phyloP scores from a whole-genome alignment of 2,797 vertebrate genomes.

The Poecilia wingei region DNA sequence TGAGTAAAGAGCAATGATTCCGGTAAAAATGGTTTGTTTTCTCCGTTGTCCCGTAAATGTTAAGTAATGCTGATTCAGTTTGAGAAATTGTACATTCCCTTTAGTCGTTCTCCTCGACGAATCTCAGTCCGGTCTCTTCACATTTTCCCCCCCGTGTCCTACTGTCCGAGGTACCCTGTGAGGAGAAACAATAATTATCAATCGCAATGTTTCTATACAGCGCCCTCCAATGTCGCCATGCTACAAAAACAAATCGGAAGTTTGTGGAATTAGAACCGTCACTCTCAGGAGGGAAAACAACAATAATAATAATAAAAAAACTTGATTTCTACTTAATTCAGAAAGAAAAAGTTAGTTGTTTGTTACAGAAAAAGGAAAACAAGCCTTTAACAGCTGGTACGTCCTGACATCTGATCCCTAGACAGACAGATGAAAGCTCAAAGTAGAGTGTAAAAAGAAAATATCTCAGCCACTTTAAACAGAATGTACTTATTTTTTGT shows the following conservation, averaged over 20 bases:
- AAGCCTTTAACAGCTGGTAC: not conserved
- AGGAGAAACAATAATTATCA: constrained; percentile 24
- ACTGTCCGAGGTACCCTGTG: constrained; percentile 59
- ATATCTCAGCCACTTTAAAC: not conserved
- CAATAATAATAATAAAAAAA: not conserved
- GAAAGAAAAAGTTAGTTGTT: not conserved
- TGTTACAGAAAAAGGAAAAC: not conserved
- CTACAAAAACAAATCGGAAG: not conserved
- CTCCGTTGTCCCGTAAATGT: constrained; percentile 59
- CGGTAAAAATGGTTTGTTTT: constrained; percentile 54
- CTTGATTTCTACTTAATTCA: not conserved
- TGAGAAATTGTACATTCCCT: constrained; percentile 76
- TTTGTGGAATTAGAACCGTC: not conserved
- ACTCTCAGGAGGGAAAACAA: not conserved
- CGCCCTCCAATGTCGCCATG: not conserved
- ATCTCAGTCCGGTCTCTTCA: constrained; percentile 46
- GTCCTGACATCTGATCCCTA: not conserved
- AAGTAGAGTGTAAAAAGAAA: not conserved
- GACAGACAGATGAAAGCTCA: not conserved
- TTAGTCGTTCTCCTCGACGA: constrained; percentile 53
- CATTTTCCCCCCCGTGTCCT: constrained; percentile 41
- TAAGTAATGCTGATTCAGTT: constrained; percentile 67
- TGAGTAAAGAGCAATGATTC: constrained; percentile 65
- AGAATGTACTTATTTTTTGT: not conserved
- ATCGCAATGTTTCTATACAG: not conserved